Evolutionary conservation across 2,113 vertebrate species (phyloP).

Genomic region (Ctenodactylus gundi): DNA sequence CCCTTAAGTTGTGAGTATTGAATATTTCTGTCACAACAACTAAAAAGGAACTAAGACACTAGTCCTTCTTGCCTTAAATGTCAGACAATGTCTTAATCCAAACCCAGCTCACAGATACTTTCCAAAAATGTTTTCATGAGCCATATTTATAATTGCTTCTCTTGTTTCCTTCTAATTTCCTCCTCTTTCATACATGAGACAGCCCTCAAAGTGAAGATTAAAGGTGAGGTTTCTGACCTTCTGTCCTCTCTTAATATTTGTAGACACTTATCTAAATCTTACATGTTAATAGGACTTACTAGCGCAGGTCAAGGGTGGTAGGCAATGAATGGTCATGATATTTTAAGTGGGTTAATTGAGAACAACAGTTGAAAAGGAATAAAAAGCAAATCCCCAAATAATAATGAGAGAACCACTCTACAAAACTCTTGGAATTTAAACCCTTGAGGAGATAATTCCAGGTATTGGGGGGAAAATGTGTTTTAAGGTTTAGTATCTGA

Average conservation of each 20-base stretch:
- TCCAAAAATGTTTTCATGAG: background rate
- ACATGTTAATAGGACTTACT: background rate
- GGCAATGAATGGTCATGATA: background rate
- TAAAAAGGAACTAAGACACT: no score
- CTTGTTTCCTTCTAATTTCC: background rate
- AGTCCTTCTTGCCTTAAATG: background rate
- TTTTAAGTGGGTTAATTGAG: background rate
- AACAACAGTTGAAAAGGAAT: background rate
- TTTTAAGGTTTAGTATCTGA: background rate
- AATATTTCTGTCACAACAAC: no score
- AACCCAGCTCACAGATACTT: background rate
- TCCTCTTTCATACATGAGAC: background rate
- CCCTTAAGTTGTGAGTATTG: no score
- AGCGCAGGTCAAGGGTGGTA: background rate
- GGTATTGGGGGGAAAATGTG: background rate
- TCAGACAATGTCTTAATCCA: background rate
- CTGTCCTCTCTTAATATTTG: background rate
- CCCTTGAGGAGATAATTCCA: background rate
- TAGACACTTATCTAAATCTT: background rate
- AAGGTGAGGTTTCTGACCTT: background rate
- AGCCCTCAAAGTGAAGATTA: background rate
- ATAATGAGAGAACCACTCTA: background rate
- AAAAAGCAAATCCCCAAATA: background rate
- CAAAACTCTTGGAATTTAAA: constrained; percentile 12
- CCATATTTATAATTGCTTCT: background rate